Percentiles rank a stretch among this genome's conserved stretches.
Conservation (phyloP, 2,113 vertebrate genomes). For the Bos javanicus region DNA sequence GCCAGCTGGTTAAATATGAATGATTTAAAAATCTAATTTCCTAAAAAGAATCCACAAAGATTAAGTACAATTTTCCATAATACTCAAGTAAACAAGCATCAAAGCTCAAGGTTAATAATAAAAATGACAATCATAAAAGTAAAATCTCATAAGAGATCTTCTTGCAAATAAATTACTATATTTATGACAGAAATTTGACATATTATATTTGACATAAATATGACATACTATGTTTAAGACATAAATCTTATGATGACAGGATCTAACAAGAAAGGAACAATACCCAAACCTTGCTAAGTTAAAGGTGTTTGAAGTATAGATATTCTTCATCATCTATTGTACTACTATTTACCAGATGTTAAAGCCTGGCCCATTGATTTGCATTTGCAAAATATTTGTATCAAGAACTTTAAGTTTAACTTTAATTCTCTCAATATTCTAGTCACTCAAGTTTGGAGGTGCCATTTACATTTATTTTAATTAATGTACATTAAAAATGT, state of each 20-base stretch:
- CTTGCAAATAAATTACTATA: background rate
- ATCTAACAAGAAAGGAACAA: background rate
- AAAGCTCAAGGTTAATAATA: background rate
- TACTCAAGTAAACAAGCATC: background rate
- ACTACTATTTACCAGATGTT: background rate
- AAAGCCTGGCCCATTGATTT: background rate
- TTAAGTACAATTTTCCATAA: background rate
- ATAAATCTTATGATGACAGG: background rate
- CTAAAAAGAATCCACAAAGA: background rate
- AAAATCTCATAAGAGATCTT: background rate
- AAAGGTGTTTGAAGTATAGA: background rate
- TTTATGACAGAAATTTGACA: background rate
- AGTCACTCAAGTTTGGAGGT: background rate
- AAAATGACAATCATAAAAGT: background rate
- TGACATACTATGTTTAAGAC: background rate
- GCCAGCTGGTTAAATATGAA: background rate
- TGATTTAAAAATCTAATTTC: background rate
- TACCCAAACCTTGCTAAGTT: background rate
- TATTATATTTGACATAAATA: too few species aligned
- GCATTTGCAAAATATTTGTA: background rate
- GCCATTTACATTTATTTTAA: background rate
- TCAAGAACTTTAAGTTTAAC: background rate
- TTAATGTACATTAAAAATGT: background rate
- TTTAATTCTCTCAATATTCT: background rate
- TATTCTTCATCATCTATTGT: background rate